Base-by-base conservation (phyloP, 2,888 invertebrate species). In the Pandemis cinnamomeana region DNA sequence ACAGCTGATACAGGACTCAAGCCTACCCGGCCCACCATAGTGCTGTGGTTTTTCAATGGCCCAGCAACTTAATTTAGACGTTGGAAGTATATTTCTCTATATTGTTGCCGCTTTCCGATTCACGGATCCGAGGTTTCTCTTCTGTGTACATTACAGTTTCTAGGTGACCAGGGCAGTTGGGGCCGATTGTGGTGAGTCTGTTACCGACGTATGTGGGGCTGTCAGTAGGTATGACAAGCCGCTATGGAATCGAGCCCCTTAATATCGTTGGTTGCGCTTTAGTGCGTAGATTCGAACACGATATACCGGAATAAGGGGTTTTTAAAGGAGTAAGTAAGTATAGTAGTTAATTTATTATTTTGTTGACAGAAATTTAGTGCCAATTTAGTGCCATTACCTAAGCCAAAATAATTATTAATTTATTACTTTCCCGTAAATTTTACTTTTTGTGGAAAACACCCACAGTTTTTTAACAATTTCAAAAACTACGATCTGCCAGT, bases 121-220 rank as follows among this genome's bases (percentile, higher is more conserved):
- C 44, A 44, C 7, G 44, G 8, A 44, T 44, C 44, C 2, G 46
- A 11, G 11, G 8, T 48, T 48, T 11, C 10, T 48, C 5, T 11
- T 48, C 10, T n/a, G 15, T 62, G 62, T 63, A 10, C 8, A 58
- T 58, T 58, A n/a, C 5, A 36, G 58, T 42, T 48, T 53, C n/a
- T 36, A 71, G 64, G 48, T 60, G 36, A 66, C 64, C 60, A 66
- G 48, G 41, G 48, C 20, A 67, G 51, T 44, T 63, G 13, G 44
- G 41, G 44, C 41, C 46, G 11, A 5, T 71, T 67, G 71, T 20
- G 71, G 71, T 42, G 71, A 66, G 66, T 48, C 66, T 66, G 71
- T 46, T 20, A 41, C 58, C 66, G 48, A 67, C 60, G 60, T 20
- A 51, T 36, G 64, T 64, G 42, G 42, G 58, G 66, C 71, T 15